Base-by-base conservation (phyloP, 1,140 invertebrate species). In the Micrasema minimum region DNA sequence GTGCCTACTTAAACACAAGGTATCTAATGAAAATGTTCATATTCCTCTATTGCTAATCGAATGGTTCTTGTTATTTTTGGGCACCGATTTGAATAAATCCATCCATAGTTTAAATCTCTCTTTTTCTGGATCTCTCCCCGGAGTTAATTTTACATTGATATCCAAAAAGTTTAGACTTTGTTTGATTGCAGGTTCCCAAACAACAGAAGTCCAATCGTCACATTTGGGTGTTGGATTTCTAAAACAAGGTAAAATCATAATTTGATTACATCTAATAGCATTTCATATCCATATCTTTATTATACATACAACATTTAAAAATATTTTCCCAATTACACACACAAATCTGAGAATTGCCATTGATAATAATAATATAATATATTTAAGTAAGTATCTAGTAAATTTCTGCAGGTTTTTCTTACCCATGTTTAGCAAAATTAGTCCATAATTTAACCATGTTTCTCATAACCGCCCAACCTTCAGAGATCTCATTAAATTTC, bases 341-440 rank as follows among this genome's bases (percentile, higher is more conserved):
- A n/a, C n/a, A n/a, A n/a, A n/a, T n/a, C n/a, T n/a, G n/a, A n/a
- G n/a, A n/a, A n/a, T n/a, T n/a, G n/a, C n/a, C n/a, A n/a, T n/a
- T n/a, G n/a, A n/a, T n/a, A n/a, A n/a, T n/a, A n/a, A n/a, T n/a
- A n/a, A n/a, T n/a, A n/a, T n/a, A n/a, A n/a, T n/a, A n/a, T n/a
- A n/a, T n/a, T n/a, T n/a, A n/a, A n/a, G n/a, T n/a, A n/a, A n/a
- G n/a, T n/a, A n/a, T n/a, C n/a, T n/a, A n/a, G n/a, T n/a, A n/a
- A n/a, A n/a, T n/a, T n/a, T n/a, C n/a, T n/a, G n/a, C n/a, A 31
- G 10, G 10, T n/a, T 23, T 11, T 59, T 37, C 82, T 84, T 80
- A 91, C 90, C 89, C 87, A 38, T 82, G 85, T 77, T 83, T 86
- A 0, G 91, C 90, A 76, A 93, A 93, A 79, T 91, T 90, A 0